Percentiles rank a stretch among this genome's conserved stretches.
These are phyloP conservation scores for Neoaliturus tenellus DNA, from an alignment of 2,888 invertebrate genomes.

Conservation along the genomic window DNA sequence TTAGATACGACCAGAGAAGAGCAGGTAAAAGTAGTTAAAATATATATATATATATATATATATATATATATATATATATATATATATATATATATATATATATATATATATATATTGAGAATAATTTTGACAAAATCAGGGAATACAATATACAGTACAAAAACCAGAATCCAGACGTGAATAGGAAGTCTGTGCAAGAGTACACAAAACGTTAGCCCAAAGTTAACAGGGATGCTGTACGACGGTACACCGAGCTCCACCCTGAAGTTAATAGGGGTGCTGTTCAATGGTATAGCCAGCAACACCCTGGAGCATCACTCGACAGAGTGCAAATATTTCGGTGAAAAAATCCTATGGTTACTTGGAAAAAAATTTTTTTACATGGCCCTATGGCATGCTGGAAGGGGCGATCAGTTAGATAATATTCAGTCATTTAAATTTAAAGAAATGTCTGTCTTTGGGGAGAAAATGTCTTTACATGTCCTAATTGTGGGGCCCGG, in stretches of 20 bases:
- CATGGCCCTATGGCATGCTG: slow-evolving; percentile 20
- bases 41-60: too few relatives aligned
- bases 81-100: too few relatives aligned
- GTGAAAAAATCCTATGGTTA: slow-evolving; percentile 6
- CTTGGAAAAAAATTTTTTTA: not conserved
- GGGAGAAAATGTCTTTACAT: not conserved
- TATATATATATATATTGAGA: not conserved
- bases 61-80: too few relatives aligned
- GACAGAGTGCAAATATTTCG: not conserved
- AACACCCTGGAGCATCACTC: slow-evolving; percentile 12
- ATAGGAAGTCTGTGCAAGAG: not conserved
- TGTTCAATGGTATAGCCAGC: slow-evolving; percentile 2
- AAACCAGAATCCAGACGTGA: not conserved
- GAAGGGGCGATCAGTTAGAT: not conserved
- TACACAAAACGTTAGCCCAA: not conserved
- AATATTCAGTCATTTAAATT: not conserved
- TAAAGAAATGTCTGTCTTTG: not conserved
- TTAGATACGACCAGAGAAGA: not conserved
- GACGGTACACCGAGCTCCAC: not conserved
- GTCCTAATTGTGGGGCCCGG: slow-evolving; percentile 16
- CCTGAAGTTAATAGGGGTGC: slow-evolving; percentile 36
- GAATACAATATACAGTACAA: not conserved
- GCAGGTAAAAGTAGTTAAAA: too few relatives aligned
- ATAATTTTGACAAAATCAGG: not conserved
- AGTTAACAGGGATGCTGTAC: not conserved